phyloP scores from a whole-genome alignment of 2,888 invertebrate genomes.

The Dione juno region DNA sequence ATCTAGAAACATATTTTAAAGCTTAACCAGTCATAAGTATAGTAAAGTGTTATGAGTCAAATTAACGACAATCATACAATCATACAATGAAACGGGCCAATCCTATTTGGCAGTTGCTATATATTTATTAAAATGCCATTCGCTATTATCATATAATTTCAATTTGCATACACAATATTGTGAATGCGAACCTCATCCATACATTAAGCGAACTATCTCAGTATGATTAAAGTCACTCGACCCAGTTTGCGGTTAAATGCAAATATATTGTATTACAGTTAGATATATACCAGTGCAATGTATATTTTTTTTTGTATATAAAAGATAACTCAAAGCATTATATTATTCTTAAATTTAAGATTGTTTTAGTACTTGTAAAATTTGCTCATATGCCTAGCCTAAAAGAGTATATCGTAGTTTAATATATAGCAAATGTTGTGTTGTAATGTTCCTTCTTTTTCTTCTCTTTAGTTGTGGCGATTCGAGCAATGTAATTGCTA shows the following conservation, averaged over 20 bases:
- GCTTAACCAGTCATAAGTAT: no score
- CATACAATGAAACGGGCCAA: conserved; percentile 18
- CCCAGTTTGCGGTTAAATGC: conserved; percentile 35
- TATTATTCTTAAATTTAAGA: no score
- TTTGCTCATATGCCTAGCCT: no score
- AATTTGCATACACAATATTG: conserved; percentile 47
- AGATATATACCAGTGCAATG: neutral
- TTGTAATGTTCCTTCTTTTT: no score
- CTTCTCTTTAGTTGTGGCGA: no score
- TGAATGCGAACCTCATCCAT: conserved; percentile 37
- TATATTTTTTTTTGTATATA: neutral
- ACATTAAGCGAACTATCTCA: conserved; percentile 38
- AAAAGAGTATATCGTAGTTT: no score
- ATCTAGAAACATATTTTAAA: no score
- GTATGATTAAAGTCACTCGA: conserved; percentile 45
- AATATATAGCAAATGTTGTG: no score
- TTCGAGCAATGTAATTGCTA: no score
- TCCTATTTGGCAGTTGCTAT: conserved; percentile 27
- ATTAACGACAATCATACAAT: conserved; percentile 3
- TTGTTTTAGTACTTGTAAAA: no score
- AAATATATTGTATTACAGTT: conserved; percentile 14
- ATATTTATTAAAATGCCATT: conserved; percentile 45
- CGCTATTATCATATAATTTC: conserved; percentile 48
- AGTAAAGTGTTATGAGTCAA: neutral
- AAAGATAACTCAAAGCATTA: no score